Evolutionary conservation across 1,140 invertebrate genomes (phyloP).

Genomic region (Calliphora vicina): DNA sequence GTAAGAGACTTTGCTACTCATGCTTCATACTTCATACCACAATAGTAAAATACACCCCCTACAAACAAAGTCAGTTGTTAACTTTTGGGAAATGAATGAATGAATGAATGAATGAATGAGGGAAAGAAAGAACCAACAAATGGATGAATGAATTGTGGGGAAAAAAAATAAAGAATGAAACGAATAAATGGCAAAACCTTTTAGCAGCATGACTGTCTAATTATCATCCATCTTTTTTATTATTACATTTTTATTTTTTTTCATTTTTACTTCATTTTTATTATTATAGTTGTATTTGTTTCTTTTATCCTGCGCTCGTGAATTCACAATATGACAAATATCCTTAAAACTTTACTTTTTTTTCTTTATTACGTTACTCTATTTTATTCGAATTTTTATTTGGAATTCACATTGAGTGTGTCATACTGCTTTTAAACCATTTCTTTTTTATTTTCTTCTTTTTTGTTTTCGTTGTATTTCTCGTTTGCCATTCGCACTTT

Average conservation of each 20-base stretch:
- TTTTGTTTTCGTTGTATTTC: background rate
- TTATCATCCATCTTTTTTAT: conserved; percentile 29
- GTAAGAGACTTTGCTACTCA: background rate
- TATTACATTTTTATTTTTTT: background rate
- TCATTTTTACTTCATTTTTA: too few relatives aligned
- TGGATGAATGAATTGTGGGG: too few relatives aligned
- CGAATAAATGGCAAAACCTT: background rate
- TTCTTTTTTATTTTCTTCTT: background rate
- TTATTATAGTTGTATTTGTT: background rate
- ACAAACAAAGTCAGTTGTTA: background rate
- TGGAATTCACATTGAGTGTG: background rate
- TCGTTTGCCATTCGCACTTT: background rate
- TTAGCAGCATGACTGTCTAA: conserved; percentile 32
- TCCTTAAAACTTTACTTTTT: background rate
- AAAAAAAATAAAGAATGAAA: too few relatives aligned
- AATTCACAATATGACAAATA: conserved; percentile 3
- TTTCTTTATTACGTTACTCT: background rate
- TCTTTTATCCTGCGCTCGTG: background rate
- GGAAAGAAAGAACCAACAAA: too few relatives aligned
- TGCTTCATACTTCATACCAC: too few relatives aligned
- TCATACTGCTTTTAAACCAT: background rate
- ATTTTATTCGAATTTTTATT: background rate
- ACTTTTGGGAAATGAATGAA: background rate
- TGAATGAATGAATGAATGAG: background rate
- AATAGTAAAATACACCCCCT: too few relatives aligned